A percentile compares a stretch with the other conserved stretches of the same genome.
These are phyloP conservation scores for Ctenopoma kingsleyae DNA, from an alignment of 2,797 vertebrate species.

Conservation along the genomic window DNA sequence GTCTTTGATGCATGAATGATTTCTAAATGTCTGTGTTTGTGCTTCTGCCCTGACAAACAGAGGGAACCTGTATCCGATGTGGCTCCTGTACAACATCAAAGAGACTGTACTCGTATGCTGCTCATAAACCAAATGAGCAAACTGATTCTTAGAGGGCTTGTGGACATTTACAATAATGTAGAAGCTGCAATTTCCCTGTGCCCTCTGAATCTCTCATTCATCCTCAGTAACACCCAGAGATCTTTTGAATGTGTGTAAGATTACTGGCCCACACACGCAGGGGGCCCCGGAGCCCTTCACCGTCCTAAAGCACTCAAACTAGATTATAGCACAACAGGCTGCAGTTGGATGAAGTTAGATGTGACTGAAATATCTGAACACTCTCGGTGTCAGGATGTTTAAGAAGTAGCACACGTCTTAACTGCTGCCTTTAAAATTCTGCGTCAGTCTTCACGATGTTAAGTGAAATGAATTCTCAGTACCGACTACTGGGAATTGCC, in stretches of 20 bases:
- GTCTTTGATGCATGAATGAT: background rate
- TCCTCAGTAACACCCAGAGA: constrained; percentile 27
- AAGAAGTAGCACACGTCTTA: background rate
- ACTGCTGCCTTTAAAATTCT: background rate
- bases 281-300: constrained; percentile 6
- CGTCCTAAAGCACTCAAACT: constrained; percentile 27
- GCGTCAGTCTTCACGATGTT: too few species aligned
- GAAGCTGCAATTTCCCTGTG: constrained; percentile 1
- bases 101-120: background rate
- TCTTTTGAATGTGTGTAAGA: background rate
- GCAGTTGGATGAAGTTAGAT: constrained; percentile 42
- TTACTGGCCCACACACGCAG: background rate
- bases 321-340: constrained; percentile 41
- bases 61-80: background rate
- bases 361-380: constrained; percentile 17
- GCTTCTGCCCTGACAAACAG: background rate
- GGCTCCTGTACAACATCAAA: background rate
- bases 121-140: constrained; percentile 7
- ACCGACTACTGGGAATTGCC: background rate
- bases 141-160: background rate
- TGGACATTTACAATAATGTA: constrained; percentile 9
- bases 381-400: background rate
- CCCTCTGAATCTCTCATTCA: constrained; percentile 26
- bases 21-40: constrained; percentile 27
- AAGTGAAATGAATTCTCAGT: too few species aligned